Conservation (phyloP, 2,113 vertebrate species). For the Eublepharis macularius region DNA sequence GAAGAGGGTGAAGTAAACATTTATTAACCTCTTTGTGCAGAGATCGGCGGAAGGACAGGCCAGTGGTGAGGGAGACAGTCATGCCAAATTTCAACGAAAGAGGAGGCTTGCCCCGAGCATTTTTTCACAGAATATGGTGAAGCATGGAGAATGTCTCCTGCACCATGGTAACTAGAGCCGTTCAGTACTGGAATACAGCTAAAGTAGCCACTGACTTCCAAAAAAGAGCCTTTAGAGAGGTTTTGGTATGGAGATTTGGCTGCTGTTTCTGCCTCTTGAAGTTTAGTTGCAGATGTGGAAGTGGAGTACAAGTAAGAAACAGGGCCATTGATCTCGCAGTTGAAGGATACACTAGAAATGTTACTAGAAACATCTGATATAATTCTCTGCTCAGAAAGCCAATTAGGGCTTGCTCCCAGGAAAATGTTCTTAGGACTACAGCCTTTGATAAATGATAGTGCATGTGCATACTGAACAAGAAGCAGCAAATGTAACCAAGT, state of each 20-base stretch:
- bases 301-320: constrained; percentile 40
- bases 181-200: background rate
- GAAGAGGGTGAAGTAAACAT: constrained; percentile 66
- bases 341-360: background rate
- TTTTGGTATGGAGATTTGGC: background rate
- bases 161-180: constrained; percentile 66
- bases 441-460: background rate
- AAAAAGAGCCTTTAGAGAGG: background rate
- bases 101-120: constrained; percentile 43
- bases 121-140: constrained; percentile 38
- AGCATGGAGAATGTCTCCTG: constrained; percentile 55
- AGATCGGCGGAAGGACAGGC: constrained; percentile 79
- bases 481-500: background rate
- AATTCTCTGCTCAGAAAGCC: background rate
- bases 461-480: background rate
- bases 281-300: accelerated
- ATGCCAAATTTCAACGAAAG: constrained; percentile 59
- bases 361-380: constrained; percentile 1
- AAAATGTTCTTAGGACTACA: too few relatives aligned
- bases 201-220: background rate
- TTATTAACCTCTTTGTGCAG: constrained; percentile 82
- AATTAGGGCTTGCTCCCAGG: background rate
- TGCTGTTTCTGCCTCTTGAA: background rate
- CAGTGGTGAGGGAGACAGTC: constrained; percentile 66
- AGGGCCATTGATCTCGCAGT: constrained; percentile 17